Base-by-base conservation (phyloP, 2,797 vertebrate genomes). In the Enoplosus armatus region DNA sequence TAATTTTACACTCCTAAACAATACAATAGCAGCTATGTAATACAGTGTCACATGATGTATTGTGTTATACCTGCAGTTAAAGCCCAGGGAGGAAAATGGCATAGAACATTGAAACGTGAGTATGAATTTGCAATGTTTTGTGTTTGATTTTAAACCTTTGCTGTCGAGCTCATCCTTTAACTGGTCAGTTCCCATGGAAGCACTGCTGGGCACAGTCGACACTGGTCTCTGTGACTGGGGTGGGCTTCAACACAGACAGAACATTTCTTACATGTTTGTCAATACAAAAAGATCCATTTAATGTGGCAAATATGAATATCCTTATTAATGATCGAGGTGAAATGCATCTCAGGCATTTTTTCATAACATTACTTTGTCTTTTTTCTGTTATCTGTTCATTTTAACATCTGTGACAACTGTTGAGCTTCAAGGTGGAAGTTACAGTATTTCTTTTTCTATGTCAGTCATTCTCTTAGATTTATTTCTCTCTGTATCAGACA, bases 121-220 rank as follows among this genome's bases (percentile, higher is more conserved):
- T n/a, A n/a, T n/a, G n/a, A n/a, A n/a, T n/a, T n/a, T n/a, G n/a
- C n/a, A n/a, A n/a, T n/a, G n/a, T n/a, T n/a, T n/a, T n/a, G n/a
- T n/a, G n/a, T n/a, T n/a, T n/a, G n/a, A n/a, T n/a, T n/a, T n/a
- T 14, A 41, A 41, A 39, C 63, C 63, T 60, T 48, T 35, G 8
- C 2, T 47, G 35, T 35, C 35, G 35, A 35, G 3, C 39, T 24
- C 33, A 8, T n/a, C 20, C 6, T 59, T 37, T 16, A 7, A 15
- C 2, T 0, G 37, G 10, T 0, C 16, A n/a, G 5, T n/a, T 12
- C 12, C 0, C 15, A 0, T 24, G n/a, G 16, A 35, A n/a, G 1
- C 18, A 9, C 2, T 14, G 3, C 41, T 41, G 35, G 20, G 12
- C 26, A 24, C 16, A 67, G 24, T 12, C 3, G 0, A 67, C 16